phyloP scores from a whole-genome alignment of 2,797 vertebrate species.

The Cirrhinus molitorella region DNA sequence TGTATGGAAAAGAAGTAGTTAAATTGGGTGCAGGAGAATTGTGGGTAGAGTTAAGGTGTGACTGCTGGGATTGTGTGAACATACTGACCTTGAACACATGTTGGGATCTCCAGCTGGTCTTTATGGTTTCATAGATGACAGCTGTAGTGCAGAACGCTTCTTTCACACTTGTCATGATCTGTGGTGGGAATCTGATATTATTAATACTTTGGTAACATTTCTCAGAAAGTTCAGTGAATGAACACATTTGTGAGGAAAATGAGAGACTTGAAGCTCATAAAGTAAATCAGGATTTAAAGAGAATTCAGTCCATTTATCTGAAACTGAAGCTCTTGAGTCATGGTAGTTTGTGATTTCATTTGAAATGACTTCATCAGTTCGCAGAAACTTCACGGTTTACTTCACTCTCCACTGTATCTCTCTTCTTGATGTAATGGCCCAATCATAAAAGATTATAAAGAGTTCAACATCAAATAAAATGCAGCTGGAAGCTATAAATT shows the following conservation, averaged over 20 bases:
- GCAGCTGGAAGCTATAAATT: background rate
- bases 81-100: background rate
- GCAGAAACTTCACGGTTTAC: too few species aligned
- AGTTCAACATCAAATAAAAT: too few species aligned
- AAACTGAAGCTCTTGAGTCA: background rate
- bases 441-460: background rate
- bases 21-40: conserved; percentile 24
- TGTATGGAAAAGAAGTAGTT: background rate
- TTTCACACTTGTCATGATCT: background rate
- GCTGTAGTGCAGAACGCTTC: background rate
- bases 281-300: background rate
- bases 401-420: too few species aligned
- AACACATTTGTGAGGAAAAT: background rate
- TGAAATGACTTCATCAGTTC: too few species aligned
- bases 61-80: background rate
- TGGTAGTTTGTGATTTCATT: background rate
- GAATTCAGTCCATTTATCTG: background rate
- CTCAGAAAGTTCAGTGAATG: background rate
- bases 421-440: background rate
- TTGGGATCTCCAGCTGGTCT: conserved; percentile 11
- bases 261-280: background rate
- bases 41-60: background rate
- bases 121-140: background rate
- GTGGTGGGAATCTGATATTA: background rate
- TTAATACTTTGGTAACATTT: background rate